Evolutionary conservation across 2,888 invertebrate genomes (phyloP), one percentile per base, ranked within the genome.

Genomic region (Oscheius myriophilus): DNA sequence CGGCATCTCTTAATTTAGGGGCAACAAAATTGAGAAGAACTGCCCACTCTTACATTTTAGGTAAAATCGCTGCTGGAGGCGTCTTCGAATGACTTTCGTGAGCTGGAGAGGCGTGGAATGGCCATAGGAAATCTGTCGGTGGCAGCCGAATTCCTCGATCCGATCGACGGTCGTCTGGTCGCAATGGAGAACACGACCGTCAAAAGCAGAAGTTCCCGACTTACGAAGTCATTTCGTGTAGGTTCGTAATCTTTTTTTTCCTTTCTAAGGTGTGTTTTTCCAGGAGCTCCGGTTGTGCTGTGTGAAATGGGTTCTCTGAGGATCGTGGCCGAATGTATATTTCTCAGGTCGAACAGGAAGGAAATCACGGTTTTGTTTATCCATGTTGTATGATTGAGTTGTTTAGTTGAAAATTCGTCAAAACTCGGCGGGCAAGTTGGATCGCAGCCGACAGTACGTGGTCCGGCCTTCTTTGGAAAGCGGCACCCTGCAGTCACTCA

Each of bases 221-320:
- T 14, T 2, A 25, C 23, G n/a, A 57, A 57, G 43, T 1, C 7
- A 7, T 57, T 57, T n/a, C 46, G 49, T n/a, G 26, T 21, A 49
- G 49, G 53, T 21, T 52, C 4, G 33, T 9, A 9, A 3, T 33
- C 4, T 33, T 33, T 33, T 3, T 33, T 33, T 33, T 9, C 33
- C 9, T 9, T 33, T 33, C 33, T 9, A 33, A 33, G 33, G n/a
- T 55, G 14, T 26, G 21, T 25, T 25, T 25, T 46, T 21, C 16
- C 41, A 65, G 65, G 65, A 11, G 23, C 39, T 54, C 65, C 65
- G 14, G 65, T 65, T 2, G 26, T 26, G 12, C n/a, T 65, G n/a
- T 54, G 18, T 23, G 55, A 65, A n/a, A n/a, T 11, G 26, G 12
- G 25, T 1, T 55, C n/a, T 21, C 33, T 65, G 12, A 7, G 14